Conservation (phyloP, 2,113 vertebrate species). For the Cervus canadensis region DNA sequence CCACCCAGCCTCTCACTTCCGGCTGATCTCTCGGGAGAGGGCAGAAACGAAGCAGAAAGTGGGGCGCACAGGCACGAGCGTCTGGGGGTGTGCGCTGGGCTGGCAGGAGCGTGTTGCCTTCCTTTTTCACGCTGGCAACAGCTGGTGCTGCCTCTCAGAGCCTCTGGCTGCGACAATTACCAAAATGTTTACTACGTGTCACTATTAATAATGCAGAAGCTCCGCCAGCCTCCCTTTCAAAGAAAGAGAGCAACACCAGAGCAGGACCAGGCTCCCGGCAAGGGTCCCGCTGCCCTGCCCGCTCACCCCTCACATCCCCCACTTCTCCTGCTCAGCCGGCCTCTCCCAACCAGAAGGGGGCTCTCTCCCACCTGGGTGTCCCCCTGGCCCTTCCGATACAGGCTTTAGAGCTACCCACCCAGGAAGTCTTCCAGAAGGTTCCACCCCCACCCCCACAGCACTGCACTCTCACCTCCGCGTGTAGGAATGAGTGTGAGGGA, state of each 20-base stretch:
- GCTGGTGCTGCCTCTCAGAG: constrained; percentile 28
- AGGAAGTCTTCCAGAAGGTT: not conserved
- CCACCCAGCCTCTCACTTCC: not conserved
- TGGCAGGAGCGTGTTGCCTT: accelerated
- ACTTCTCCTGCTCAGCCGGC: not conserved
- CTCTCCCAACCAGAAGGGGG: not conserved
- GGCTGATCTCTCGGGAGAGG: not conserved
- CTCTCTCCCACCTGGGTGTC: not conserved
- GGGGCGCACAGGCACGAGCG: accelerated
- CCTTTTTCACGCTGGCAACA: not conserved
- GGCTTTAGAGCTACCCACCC: not conserved
- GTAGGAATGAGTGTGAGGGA: not conserved
- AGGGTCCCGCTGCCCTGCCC: not conserved
- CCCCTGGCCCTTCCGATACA: not conserved
- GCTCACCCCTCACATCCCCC: not conserved
- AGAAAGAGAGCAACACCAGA: not conserved
- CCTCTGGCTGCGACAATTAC: constrained; percentile 50
- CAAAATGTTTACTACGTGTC: constrained; percentile 60
- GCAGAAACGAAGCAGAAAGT: not conserved
- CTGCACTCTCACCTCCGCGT: not conserved
- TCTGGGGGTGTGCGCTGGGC: accelerated
- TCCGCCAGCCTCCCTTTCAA: not conserved
- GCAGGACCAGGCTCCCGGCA: not conserved
- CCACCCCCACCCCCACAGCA: not conserved
- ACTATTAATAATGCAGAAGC: constrained; percentile 45